Evolutionary conservation across 2,113 vertebrate species (phyloP), one percentile per base, ranked within the genome.

Genomic region (Austrofundulus limnaeus): DNA sequence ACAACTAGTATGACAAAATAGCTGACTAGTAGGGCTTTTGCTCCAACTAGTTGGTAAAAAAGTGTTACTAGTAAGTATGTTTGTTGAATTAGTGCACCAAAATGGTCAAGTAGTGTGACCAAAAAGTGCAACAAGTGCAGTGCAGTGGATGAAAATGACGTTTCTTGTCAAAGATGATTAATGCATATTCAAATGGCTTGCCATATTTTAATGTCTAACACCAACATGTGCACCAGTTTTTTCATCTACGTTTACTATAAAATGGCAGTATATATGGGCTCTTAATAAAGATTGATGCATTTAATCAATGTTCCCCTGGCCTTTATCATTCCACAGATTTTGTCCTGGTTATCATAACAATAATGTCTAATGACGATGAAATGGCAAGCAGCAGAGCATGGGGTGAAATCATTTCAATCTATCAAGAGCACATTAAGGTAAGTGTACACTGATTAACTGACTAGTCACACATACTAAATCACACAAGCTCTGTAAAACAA

Each of bases 271-370:
- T 1, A 41, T 66, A 39, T 15, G 49, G 20, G 56, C 61, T 70
- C 56, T 51, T 72, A 66, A 77, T 61, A 75, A 78, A 88, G 84
- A 91, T 88, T 87, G 89, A 92, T 89, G 83, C 52, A 56, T 88
- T 89, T 89, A 90, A 90, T 90, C 87, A 90, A 87, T 25, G 62
- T 69, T 87, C 80, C 83, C 77, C 47, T 25, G 66, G 75, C 65
- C 69, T 74, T 79, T 80, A 78, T 67, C 83, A 77, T 86, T 82
- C 61, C 72, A 56, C 65, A 14, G 57, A 72, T 66, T 79, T 45
- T 65, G 77, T 81, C 75, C 85, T 80, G 73, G 84, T 83, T 87
- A 77, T 86, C 77, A 88, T 81, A 84, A 85, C 80, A 85, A 58
- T 71, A 60, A 79, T 60, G 79, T 79, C 72, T 77, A 85, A 88